phyloP scores from a whole-genome alignment of 2,797 vertebrate genomes.

The Meda fulgida region DNA sequence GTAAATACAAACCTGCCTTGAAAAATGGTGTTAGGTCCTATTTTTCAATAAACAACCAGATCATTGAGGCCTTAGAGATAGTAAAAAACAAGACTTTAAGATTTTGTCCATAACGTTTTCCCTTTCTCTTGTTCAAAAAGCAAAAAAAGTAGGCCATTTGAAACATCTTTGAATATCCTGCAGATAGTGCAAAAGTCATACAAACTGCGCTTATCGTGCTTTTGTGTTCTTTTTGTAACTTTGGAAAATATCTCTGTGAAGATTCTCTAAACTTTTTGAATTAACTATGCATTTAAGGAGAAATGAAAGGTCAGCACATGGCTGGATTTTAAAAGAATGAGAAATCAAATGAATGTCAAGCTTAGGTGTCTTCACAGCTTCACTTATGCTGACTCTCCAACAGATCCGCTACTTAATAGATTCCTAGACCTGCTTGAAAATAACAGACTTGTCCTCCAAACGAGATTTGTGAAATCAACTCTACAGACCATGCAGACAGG shows the following conservation, averaged over 20 bases:
- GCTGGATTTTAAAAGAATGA: neutral
- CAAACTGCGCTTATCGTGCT: neutral
- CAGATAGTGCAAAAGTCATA: neutral
- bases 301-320: neutral
- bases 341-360: neutral
- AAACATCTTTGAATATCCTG: neutral
- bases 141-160: neutral
- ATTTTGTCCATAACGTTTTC: neutral
- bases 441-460: slow-evolving; percentile 12
- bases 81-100: neutral
- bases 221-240: neutral
- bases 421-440: slow-evolving; percentile 18
- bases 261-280: neutral
- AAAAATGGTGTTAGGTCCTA: neutral
- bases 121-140: neutral
- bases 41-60: slow-evolving; percentile 4
- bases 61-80: neutral
- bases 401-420: neutral
- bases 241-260: neutral
- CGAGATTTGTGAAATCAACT: slow-evolving; percentile 41
- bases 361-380: neutral
- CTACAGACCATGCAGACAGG: slow-evolving; percentile 23
- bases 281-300: neutral
- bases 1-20: neutral
- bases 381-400: neutral